Conservation (phyloP, 2,888 invertebrate genomes). For the Galerucella pusilla region DNA sequence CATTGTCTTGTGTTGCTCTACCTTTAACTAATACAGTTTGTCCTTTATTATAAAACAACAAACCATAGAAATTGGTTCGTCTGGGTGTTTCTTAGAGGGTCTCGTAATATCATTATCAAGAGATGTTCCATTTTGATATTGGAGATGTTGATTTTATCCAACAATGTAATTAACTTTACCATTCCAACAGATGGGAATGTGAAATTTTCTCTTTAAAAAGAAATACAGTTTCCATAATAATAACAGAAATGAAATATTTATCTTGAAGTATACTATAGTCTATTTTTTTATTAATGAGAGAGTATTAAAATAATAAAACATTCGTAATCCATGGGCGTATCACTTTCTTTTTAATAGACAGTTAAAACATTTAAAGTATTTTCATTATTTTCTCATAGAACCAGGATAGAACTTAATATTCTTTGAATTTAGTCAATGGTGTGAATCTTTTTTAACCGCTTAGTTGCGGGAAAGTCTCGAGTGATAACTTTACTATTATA, state of each 20-base stretch:
- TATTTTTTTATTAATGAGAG: no score
- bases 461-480: no score
- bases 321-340: no score
- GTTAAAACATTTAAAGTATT: no score
- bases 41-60: background rate
- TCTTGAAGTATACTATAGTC: background rate
- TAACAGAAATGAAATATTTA: background rate
- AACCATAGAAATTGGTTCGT: background rate
- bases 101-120: background rate
- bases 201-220: background rate
- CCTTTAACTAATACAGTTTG: background rate
- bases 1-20: background rate
- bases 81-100: background rate
- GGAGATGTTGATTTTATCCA: background rate
- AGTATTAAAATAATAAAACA: no score
- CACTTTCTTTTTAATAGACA: no score
- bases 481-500: no score
- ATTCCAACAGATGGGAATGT: background rate
- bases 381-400: no score
- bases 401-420: no score
- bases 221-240: background rate
- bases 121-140: background rate
- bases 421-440: no score
- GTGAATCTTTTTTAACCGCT: no score
- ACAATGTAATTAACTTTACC: background rate